These are phyloP conservation scores for Luperina testacea DNA, from an alignment of 2,888 invertebrate species.

Conservation along the genomic window DNA sequence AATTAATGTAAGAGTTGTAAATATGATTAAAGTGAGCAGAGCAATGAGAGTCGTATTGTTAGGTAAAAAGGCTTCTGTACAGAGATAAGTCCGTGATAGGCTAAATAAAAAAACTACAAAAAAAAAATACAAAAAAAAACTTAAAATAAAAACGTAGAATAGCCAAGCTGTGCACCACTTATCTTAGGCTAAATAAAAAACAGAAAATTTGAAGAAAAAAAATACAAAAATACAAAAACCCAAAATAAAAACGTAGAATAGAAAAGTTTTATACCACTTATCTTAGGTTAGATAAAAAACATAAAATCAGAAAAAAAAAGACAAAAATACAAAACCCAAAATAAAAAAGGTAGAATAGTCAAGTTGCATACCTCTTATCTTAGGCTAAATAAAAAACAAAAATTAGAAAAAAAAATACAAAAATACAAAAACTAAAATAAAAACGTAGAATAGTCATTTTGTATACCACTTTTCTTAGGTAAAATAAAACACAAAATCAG, in stretches of 20 bases:
- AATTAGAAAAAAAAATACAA: not conserved
- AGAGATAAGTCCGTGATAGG: conserved; percentile 15
- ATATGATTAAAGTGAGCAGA: conserved; percentile 2
- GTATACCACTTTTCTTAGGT: not conserved
- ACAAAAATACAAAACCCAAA: not conserved
- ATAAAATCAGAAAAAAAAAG: not conserved
- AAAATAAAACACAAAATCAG: not conserved
- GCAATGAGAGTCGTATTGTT: conserved; percentile 2
- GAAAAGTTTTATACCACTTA: not conserved
- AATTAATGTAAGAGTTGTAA: conserved; percentile 1
- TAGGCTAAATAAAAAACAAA: not conserved
- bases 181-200: not conserved
- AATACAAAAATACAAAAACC: not conserved
- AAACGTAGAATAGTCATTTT: not conserved
- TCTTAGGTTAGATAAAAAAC: not conserved
- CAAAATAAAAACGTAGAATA: not conserved
- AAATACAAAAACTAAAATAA: not conserved
- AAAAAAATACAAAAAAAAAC: not conserved
- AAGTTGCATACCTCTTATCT: too few species aligned
- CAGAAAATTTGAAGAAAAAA: not conserved
- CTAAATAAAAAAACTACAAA: not conserved
- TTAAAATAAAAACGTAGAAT: not conserved
- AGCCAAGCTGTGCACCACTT: not conserved
- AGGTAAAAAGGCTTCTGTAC: conserved; percentile 22
- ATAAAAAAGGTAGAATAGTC: not conserved